Conservation (phyloP, 2,888 invertebrate genomes). For the Nomada goodeniana region DNA sequence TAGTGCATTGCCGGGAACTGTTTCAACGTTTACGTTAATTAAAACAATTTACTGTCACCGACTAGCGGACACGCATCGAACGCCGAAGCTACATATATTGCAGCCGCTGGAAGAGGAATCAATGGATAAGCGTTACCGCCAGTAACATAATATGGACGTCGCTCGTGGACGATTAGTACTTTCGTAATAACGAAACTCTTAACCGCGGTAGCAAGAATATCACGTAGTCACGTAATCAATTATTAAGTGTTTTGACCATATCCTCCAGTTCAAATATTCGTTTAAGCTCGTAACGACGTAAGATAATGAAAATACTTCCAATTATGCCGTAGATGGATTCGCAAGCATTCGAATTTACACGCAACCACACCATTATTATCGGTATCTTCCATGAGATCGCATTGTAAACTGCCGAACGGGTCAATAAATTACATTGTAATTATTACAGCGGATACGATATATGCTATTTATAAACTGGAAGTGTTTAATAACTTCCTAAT, state of each 20-base stretch:
- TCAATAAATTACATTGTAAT: constrained; percentile 1
- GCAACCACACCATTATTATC: neutral
- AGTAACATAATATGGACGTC: too few relatives aligned
- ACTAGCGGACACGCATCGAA: constrained; percentile 5
- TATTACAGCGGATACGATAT: neutral
- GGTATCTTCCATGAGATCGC: neutral
- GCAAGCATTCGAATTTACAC: neutral
- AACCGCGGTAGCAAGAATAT: neutral
- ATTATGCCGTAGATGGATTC: neutral
- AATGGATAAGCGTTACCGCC: neutral
- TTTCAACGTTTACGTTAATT: neutral
- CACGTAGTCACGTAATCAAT: neutral
- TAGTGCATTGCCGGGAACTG: neutral
- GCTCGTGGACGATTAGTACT: neutral
- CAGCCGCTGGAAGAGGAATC: neutral
- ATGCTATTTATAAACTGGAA: neutral
- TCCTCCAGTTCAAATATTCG: neutral
- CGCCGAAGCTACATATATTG: neutral
- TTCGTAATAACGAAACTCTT: neutral
- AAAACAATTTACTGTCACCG: neutral
- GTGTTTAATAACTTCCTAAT: neutral
- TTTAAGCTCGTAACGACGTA: neutral
- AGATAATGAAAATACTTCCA: neutral
- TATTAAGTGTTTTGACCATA: neutral
- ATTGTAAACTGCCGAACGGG: neutral